Evolutionary conservation across 1,140 invertebrate genomes (phyloP), one percentile per base, ranked within the genome.

Genomic region (Rhysida immarginata): DNA sequence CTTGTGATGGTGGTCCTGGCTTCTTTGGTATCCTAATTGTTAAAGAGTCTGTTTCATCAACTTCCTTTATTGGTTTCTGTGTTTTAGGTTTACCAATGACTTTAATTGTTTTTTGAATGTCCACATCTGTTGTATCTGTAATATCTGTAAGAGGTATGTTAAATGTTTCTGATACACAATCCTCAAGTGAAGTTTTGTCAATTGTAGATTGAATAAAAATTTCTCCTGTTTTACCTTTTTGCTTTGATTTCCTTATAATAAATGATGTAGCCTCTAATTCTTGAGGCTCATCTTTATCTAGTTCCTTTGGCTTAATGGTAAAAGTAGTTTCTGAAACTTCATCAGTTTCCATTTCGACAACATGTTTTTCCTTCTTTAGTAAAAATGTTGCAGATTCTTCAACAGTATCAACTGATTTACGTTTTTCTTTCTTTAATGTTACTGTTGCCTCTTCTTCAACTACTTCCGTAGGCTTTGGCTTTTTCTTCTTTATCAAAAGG

Each of bases 401-500:
- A 51, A 25, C 26, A 25, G 55, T 46, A 46, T 61, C 51, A 20
- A 55, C 54, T 56, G 60, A 56, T 48, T 59, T 68, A 60, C 53
- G 14, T 46, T 58, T 56, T 18, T 55, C n/a, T n/a, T 42, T 41
- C 14, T 29, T 29, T 21, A 53, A 53, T 35, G 74, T 65, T 77
- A 77, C 48, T 18, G 45, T 56, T 41, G 27, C 29, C 24, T 50
- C 58, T 14, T 54, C 59, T 3, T 14, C 20, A 20, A 26, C 50
- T 26, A 54, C 56, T 21, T 61, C 58, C 50, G 56, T 35, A 11
- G 59, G 50, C 26, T 59, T 58, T 1, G 45, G 18, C 21, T 20
- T 70, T 51, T 66, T 64, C 26, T 69, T 58, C 60, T 74, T 73
- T 54, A 62, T 48, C 18, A 56, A 45, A 55, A 53, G 16, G 26